Base-by-base conservation (phyloP, 2,888 invertebrate species). In the Lepidonotus clava region DNA sequence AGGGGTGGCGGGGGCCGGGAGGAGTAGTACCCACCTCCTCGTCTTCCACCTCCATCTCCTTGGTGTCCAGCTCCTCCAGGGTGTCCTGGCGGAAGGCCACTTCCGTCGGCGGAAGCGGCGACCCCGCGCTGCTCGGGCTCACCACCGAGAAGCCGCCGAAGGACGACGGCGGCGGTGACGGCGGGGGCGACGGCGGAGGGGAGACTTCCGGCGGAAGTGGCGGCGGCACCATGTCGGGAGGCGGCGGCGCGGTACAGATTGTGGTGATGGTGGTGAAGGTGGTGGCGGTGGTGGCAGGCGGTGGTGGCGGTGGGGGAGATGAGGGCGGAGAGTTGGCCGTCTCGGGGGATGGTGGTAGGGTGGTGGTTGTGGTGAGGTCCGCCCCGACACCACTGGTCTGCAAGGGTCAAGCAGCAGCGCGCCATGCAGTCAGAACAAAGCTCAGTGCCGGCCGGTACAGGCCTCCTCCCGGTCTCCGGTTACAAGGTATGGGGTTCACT, bases 311-410 rank as follows among this genome's bases (percentile, higher is more conserved):
- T 51, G 67, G 24, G 71, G 24, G 32, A 85, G 46, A 66, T 86
- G 87, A 66, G 89, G 90, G 89, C 89, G 90, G 34, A 90, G 90
- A 86, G 89, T 89, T 51, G 89, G 40, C 91, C 89, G 89, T 6
- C n/a, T 90, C 90, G 41, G 91, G 90, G 14, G 89, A n/a, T 91
- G 87, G 2, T 89, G 89, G 6, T 91, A 91, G 51, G 91, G 90
- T 46, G 91, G 90, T 8, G 89, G 90, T 6, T 90, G 90, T 11
- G 87, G n/a, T n/a, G n/a, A n/a, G 90, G 11, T 90, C 91, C 86
- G 89, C 89, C 86, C 80, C 80, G 41, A 24, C 28, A n/a, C n/a
- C n/a, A 80, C 80, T 80, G 41, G 46, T 46, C 80, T 80, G 80
- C 80, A 80, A 51, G 18, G 46, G 41, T 41, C 80, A 80, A 34